phyloP scores from a whole-genome alignment of 2,888 invertebrate genomes.

The Lasioglossum vierecki region DNA sequence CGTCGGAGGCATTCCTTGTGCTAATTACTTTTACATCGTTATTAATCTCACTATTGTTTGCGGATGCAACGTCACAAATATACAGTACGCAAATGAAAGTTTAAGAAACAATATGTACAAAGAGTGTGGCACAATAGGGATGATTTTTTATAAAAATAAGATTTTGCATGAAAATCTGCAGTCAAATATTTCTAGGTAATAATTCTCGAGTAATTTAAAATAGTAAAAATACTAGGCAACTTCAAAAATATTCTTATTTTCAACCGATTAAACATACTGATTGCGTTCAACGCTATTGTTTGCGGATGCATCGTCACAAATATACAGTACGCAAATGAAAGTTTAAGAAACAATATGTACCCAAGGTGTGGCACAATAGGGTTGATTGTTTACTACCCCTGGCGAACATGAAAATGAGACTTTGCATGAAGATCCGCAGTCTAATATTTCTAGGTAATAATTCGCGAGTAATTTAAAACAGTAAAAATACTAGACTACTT shows the following conservation, averaged over 20 bases:
- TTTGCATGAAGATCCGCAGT: neutral
- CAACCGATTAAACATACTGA: too few species aligned
- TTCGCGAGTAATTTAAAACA: too few species aligned
- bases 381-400: neutral
- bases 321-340: neutral
- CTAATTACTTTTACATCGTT: too few species aligned
- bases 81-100: neutral
- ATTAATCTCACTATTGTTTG: neutral
- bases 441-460: neutral
- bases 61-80: neutral
- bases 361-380: too few species aligned
- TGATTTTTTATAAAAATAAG: neutral
- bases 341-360: neutral
- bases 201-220: too few species aligned
- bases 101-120: neutral
- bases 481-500: too few species aligned
- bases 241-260: too few species aligned
- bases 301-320: neutral
- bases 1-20: too few species aligned
- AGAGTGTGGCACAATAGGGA: too few species aligned
- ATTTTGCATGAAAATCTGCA: neutral
- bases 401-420: neutral
- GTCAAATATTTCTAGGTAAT: neutral
- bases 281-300: neutral
- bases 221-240: too few species aligned